Conservation (phyloP, 2,113 vertebrate genomes). For the Acrocephalus arundinaceus region DNA sequence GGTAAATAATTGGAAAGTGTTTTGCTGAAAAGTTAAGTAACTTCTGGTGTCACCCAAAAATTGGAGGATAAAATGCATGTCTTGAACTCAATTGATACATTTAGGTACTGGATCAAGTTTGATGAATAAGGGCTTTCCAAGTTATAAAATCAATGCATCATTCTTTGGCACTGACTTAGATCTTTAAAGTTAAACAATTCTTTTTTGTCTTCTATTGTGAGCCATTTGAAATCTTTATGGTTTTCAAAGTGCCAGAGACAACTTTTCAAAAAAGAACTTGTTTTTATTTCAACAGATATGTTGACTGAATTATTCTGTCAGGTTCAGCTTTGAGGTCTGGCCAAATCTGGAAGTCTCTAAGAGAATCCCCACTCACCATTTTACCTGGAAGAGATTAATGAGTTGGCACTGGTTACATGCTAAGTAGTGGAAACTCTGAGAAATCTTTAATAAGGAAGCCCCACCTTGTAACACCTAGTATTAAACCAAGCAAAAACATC, state of each 20-base stretch:
- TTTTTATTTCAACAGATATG: not conserved
- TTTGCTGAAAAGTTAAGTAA: not conserved
- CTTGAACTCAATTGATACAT: not conserved
- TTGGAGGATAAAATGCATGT: not conserved
- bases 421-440: not conserved
- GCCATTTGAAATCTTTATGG: not conserved
- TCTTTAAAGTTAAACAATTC: not conserved
- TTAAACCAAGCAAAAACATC: not conserved
- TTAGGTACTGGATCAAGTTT: not conserved
- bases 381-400: not conserved
- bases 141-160: not conserved
- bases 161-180: not conserved
- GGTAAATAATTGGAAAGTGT: not conserved
- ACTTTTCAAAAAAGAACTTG: not conserved
- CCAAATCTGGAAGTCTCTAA: not conserved
- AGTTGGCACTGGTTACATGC: not conserved
- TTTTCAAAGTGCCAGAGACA: not conserved
- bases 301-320: not conserved
- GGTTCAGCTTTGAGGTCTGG: not conserved
- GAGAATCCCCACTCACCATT: not conserved
- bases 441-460: not conserved
- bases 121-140: not conserved
- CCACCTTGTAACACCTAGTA: not conserved
- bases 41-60: not conserved
- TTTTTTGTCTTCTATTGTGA: not conserved